phyloP scores from a whole-genome alignment of 92 coral and sea anemone genomes.

The Bergia sp. region DNA sequence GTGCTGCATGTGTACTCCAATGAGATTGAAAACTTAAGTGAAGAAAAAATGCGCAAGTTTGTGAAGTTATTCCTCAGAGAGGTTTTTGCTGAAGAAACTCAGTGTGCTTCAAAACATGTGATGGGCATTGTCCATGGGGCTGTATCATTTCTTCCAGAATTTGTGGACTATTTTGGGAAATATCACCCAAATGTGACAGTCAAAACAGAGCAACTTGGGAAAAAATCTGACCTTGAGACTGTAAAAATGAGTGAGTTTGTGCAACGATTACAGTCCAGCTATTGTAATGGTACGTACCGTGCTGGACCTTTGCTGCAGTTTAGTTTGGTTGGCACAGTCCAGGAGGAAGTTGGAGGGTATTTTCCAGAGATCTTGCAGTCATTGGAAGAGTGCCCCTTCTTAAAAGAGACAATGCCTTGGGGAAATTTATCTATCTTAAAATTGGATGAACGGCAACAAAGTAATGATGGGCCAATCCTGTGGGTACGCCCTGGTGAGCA shows the following conservation, averaged over 20 bases:
- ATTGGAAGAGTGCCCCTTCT: conserved; percentile 88
- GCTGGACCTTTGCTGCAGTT: conserved; percentile 94
- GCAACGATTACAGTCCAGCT: conserved; percentile 76
- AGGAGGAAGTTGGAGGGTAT: conserved; percentile 96
- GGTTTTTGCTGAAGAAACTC: conserved; percentile 82
- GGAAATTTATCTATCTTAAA: conserved; percentile 85
- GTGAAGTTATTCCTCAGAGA: conserved; percentile 91
- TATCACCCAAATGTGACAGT: conserved; percentile 78
- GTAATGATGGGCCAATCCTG: conserved; percentile 99
- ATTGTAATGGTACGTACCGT: conserved; percentile 86
- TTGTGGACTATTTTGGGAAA: conserved; percentile 83
- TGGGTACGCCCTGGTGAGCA: conserved; percentile 99
- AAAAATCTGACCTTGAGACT: conserved; percentile 93
- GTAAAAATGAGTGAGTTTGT: conserved; percentile 83
- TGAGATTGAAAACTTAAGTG: conserved; percentile 80
- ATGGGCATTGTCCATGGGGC: conserved; percentile 98
- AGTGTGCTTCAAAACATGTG: conserved; percentile 80
- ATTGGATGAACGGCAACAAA: conserved; percentile 72
- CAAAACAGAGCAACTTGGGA: conserved; percentile 85
- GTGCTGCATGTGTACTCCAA: conserved; percentile 85
- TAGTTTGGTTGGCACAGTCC: conserved; percentile 96
- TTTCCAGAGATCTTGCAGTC: conserved; percentile 91
- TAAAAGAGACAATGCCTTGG: conserved; percentile 97
- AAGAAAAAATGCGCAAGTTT: conserved; percentile 88
- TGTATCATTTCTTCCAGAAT: conserved; percentile 89